phyloP scores from a whole-genome alignment of 2,113 vertebrate genomes.

The Pterocles orientalis region DNA sequence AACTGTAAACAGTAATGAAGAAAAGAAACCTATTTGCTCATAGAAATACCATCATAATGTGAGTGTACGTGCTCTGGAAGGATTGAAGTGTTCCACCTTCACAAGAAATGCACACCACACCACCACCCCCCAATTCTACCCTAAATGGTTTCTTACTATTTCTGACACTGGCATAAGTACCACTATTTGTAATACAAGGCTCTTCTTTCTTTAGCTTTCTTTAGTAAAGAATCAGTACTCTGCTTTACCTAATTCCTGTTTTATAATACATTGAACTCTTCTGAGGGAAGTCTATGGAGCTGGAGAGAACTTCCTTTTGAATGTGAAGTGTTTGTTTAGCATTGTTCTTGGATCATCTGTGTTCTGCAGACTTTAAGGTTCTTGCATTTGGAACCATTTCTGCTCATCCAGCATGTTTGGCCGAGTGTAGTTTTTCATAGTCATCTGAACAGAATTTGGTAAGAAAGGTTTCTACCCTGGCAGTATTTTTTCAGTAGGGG shows the following conservation, averaged over 20 bases:
- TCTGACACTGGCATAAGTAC: not conserved
- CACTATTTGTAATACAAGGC: not conserved
- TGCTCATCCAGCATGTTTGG: not conserved
- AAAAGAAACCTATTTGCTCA: not conserved
- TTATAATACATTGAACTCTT: not conserved
- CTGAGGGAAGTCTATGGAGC: not conserved
- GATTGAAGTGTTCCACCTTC: not conserved
- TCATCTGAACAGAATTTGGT: not conserved
- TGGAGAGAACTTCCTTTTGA: not conserved
- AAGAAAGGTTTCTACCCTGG: not conserved
- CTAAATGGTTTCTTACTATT: not conserved
- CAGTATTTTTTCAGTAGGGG: not conserved
- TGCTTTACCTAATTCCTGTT: not conserved
- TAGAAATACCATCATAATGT: not conserved
- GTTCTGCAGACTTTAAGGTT: not conserved
- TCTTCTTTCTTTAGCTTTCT: not conserved
- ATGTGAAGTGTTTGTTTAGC: not conserved
- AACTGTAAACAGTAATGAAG: not conserved
- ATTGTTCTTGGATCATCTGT: not conserved
- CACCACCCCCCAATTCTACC: rapidly evolving
- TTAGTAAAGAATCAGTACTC: not conserved
- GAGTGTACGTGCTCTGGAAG: not conserved
- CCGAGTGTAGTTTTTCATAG: not conserved
- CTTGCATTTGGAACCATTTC: not conserved
- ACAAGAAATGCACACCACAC: not conserved